Base-by-base conservation (phyloP, 2,797 vertebrate genomes). In the Triplophysa bombifrons region DNA sequence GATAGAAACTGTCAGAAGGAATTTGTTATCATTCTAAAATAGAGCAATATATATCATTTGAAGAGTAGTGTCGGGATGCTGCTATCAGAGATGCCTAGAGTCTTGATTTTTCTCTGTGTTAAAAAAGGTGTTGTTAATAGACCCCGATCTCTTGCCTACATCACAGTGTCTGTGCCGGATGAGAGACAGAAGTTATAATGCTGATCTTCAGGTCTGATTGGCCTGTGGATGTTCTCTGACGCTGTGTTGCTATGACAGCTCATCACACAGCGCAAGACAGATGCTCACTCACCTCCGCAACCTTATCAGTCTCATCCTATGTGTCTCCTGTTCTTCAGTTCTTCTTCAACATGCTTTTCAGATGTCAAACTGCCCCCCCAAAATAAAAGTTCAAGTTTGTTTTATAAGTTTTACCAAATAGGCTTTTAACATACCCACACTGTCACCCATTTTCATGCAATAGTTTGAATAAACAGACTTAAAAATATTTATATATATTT, bases 241-340 rank as follows among this genome's bases (percentile, higher is more conserved):
- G 25, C 68, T 55, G 69, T 34, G 61, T 38, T 66, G 41, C 55
- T 80, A 73, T 74, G 53, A 68, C 64, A 78, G 76, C 68, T 61
- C n/a, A 68, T 80, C 72, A 69, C 44, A 55, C 55, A 53, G 44
- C 13, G 2, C 34, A 67, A 41, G 63, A 60, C 64, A 41, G 63
- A 74, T 50, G 55, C 71, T 80, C 53, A n/a, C 72, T 68, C 72
- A 67, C 72, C 64, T 68, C 73, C 72, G 51, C 63, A 68, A 71
- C 67, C 68, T 78, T 46, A 20, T 58, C 20, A 58, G 20, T 44
- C 44, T 77, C 66, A 30, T 27, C 55, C 65, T 48, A 41, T 10
- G 1, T 61, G 19, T 77, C 38, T 58, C 38, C 0, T 67, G 64
- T 68, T 76, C 56, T 38, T 48, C 20, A 34, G 16, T 67, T 53